Evolutionary conservation across 2,888 invertebrate species (phyloP), one percentile per base, ranked within the genome.

Genomic region (Chromoteleia sp.): DNA sequence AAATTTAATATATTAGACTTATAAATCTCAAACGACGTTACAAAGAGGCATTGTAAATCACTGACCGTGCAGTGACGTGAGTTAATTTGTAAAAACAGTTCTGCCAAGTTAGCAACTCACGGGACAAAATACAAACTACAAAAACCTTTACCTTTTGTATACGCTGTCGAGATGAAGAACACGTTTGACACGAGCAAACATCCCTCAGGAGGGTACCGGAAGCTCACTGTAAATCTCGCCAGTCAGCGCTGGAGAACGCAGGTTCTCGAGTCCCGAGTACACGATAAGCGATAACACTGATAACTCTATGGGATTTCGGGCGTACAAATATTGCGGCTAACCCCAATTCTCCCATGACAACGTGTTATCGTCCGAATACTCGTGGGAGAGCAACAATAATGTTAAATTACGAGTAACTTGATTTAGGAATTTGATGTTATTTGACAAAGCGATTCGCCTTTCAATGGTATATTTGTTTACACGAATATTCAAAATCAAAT

Each of bases 171-270:
- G 75, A 77, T 63, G 76, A 83, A 75, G 78, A 78, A 75, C 59
- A 78, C 75, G 70, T 76, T 81, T 86, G 81, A 85, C 87, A 87
- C 87, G 85, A 86, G 88, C 88, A 90, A 90, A 90, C 88, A 89
- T 90, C 88, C 88, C 88, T 87, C 87, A 88, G 87, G 88, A 87
- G 86, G 87, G 86, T 85, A 87, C 86, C 89, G 91, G 90, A 91
- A 90, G 88, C 87, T 87, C 89, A 89, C 89, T 91, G 90, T 91
- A 91, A 91, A 91, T 91, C 89, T 91, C 87, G 84, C 81, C 74
- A 86, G 87, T 85, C 85, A 86, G 84, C 86, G 74, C 80, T 63
- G 83, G 74, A 56, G 58, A 80, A 59, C 65, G 65, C 43, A 36
- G 67, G 52, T 77, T 71, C 79, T 70, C 52, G 70, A 70, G 70